A percentile compares a stretch with the other conserved stretches of the same genome.
Evolutionary conservation across 2,888 invertebrate genomes (phyloP).

Genomic region (Acanthosepion esculentum): DNA sequence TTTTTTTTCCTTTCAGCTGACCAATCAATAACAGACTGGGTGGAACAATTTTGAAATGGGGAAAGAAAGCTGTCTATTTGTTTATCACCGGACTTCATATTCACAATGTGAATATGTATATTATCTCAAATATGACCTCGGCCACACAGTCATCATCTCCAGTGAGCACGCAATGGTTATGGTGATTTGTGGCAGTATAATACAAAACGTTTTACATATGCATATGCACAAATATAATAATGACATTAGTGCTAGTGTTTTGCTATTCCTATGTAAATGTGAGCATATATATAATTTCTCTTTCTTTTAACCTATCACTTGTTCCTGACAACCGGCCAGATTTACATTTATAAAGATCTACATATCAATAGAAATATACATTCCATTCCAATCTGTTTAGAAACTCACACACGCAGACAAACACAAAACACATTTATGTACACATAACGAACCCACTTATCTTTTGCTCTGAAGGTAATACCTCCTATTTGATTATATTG

Average conservation of each 20-base stretch:
- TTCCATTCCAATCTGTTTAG: not conserved
- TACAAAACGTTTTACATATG: not conserved
- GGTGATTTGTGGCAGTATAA: constrained; percentile 33
- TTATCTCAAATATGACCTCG: not conserved
- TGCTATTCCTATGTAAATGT: constrained; percentile 21
- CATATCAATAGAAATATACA: not conserved
- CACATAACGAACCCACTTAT: not conserved
- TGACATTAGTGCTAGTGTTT: not conserved
- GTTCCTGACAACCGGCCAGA: constrained; percentile 17
- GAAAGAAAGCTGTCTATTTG: constrained; percentile 20
- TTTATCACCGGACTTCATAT: constrained; percentile 13
- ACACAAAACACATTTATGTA: not conserved
- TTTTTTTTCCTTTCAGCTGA: not conserved
- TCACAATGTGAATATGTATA: constrained; percentile 33
- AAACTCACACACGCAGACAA: not conserved
- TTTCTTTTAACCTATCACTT: constrained; percentile 17
- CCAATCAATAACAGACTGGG: constrained; percentile 33
- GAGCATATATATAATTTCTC: not conserved
- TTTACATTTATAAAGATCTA: constrained; percentile 6
- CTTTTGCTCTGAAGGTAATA: not conserved
- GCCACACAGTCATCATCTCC: not conserved
- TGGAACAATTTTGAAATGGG: not conserved
- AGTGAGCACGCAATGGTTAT: not conserved
- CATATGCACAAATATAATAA: constrained; percentile 22
- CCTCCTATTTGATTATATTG: no score